Evolutionary conservation across 2,113 vertebrate genomes (phyloP), one percentile per base, ranked within the genome.

Genomic region (Sturnus vulgaris): DNA sequence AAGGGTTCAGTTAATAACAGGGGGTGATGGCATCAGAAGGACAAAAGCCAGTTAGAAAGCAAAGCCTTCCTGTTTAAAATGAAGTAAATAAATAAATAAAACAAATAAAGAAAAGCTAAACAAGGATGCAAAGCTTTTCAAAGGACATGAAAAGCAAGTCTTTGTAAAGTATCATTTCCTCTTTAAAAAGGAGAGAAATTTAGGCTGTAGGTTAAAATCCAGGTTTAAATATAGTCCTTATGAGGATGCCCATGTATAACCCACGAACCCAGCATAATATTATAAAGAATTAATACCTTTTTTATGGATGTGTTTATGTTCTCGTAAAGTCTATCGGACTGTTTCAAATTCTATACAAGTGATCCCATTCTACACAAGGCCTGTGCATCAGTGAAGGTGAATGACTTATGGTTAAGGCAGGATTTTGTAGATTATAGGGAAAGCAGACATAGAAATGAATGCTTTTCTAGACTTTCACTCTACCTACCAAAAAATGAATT

Each of bases 31-130:
- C 31, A 88, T 42, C 37, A 57, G 16, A 80, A 91, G 35, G 75
- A 80, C 22, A 77, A 80, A 91, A 95, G 70, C 50, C 85, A 52
- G 23, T 60, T 46, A 90, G 71, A 94, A 91, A 88, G 42, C 56
- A 93, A 84, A 95, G 57, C 53, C 35, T 93, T 96, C 82, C 91
- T 95, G 85, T 93, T 96, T 76, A 53, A 90, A 91, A 40, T 37
- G 37, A 37, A 37, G 31, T 33, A 71, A 80, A 25, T 31, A 42
- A 71, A 35, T 11, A 63, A 76, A 83, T 30, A 23, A 66, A 81
- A 46, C 8, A 87, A 84, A 91, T 52, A 87, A 69, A 89, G 39
- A 73, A 35, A 95, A 83, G 39, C 17, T 91, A 75, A 93, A 90
- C 39, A 65, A 10, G 35, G 42, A 80, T 50, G 70, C 28, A 88